Evolutionary conservation across 2,888 invertebrate species (phyloP), one percentile per base, ranked within the genome.

Genomic region (Tetragonula carbonaria): DNA sequence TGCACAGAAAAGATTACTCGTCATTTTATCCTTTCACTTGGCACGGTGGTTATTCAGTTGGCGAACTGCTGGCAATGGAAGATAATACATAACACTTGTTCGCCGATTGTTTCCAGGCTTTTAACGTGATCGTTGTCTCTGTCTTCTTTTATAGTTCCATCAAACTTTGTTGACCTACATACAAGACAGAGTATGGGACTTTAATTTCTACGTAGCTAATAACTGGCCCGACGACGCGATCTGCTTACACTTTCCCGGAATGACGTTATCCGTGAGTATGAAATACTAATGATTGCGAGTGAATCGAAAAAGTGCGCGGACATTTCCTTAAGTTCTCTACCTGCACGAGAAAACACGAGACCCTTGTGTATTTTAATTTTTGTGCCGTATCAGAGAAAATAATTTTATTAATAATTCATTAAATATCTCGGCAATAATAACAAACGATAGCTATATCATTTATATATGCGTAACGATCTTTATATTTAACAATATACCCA

Each of bases 111-210:
- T 45, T 33, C 1, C 45, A 72, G 33, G 33, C 23, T 33, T 66
- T 23, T 21, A 63, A 57, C 23, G 33, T 57, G 67, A 75, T 16
- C 18, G 28, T 33, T 63, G 5, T 63, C 33, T 75, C 92, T 90
- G 91, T 86, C 28, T 28, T 28, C 28, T 28, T 91, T 96, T 96
- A 68, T 95, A 98, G 98, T 98, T 98, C 96, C 98, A 98, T 95
- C 98, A 98, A 96, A 98, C 98, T 94, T 96, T 98, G 95, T 96
- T 97, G 96, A 98, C 98, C 95, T 98, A 97, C 96, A 96, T 97
- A 95, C 97, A 97, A 95, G 97, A 98, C 95, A 97, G 97, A 94
- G 97, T 98, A 95, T 98, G 98, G 98, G 97, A 98, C 95, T 98
- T 98, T 95, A 96, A 97, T 95, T 98, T 98, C 96, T 98, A 98